Evolutionary conservation across 2,888 invertebrate species (phyloP).

Genomic region (Sesia bembeciformis): DNA sequence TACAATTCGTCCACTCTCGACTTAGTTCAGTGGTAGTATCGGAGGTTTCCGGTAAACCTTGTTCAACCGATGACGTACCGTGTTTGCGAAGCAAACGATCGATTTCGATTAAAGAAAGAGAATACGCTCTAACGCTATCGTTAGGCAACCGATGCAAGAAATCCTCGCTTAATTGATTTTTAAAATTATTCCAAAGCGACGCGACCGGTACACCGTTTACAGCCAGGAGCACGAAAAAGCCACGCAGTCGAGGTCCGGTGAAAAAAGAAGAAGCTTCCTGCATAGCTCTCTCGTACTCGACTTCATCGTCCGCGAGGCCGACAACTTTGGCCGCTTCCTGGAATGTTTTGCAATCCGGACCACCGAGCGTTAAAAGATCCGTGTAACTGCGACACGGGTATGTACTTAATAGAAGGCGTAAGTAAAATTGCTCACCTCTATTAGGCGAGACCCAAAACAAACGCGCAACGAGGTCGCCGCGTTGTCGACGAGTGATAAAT

Average conservation of each 20-base stretch:
- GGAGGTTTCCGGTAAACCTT: neutral
- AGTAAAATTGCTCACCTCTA: constrained; percentile 8
- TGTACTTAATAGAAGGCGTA: constrained; percentile 4
- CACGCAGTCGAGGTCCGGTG: constrained; percentile 6
- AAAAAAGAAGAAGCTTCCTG: constrained; percentile 7
- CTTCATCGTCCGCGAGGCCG: constrained; percentile 8
- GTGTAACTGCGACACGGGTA: constrained; percentile 5
- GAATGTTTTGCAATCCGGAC: constrained; percentile 8
- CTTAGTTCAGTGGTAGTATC: neutral
- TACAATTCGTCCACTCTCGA: neutral
- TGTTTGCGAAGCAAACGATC: neutral
- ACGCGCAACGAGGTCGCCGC: constrained; percentile 3
- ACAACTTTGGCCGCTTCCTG: constrained; percentile 9
- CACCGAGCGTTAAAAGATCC: constrained; percentile 7
- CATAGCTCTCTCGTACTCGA: constrained; percentile 5
- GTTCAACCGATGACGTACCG: neutral
- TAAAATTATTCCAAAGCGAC: constrained; percentile 3
- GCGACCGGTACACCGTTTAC: constrained; percentile 5
- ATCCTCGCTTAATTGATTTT: constrained; percentile 1
- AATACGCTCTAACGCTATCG: neutral
- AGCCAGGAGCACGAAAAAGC: constrained; percentile 5
- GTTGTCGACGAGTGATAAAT: neutral
- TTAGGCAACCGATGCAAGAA: neutral
- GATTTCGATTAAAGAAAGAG: neutral
- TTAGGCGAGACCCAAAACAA: constrained; percentile 7